phyloP scores from a whole-genome alignment of 1,140 invertebrate genomes.

The Hycleus cichorii region DNA sequence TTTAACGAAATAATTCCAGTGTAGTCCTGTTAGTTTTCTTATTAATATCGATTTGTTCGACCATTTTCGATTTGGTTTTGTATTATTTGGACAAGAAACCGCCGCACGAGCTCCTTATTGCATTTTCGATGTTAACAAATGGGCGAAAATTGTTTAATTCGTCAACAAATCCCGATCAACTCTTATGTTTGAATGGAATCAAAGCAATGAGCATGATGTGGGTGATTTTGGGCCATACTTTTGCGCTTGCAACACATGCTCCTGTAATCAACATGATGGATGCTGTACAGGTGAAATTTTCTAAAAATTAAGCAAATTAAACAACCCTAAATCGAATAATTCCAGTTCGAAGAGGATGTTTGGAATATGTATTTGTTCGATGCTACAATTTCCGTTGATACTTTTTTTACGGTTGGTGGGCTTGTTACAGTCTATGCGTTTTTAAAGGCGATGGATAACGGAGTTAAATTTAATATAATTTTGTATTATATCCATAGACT shows the following conservation, averaged over 20 bases:
- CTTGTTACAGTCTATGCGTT: conserved; percentile 48
- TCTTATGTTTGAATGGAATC: conserved; percentile 49
- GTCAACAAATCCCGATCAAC: conserved; percentile 23
- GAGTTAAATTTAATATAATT: conserved; percentile 27
- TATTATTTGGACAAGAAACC: conserved; percentile 8
- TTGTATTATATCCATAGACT: conserved; percentile 24
- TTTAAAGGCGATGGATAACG: conserved; percentile 42
- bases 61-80: conserved; percentile 3
- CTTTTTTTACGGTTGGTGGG: conserved; percentile 50
- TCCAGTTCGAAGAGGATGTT: background rate
- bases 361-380: background rate
- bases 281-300: background rate
- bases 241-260: background rate
- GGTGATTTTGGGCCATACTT: conserved; percentile 55
- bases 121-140: conserved; percentile 41
- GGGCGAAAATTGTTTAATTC: conserved; percentile 33
- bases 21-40: conserved; percentile 7
- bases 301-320: too few relatives aligned
- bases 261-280: background rate
- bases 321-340: background rate
- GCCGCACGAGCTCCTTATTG: conserved; percentile 25
- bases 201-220: conserved; percentile 54
- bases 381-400: conserved; percentile 45
- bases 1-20: background rate
- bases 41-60: background rate